Evolutionary conservation across 2,797 vertebrate species (phyloP), one percentile per base, ranked within the genome.

Genomic region (Pseudochaenichthys georgianus): DNA sequence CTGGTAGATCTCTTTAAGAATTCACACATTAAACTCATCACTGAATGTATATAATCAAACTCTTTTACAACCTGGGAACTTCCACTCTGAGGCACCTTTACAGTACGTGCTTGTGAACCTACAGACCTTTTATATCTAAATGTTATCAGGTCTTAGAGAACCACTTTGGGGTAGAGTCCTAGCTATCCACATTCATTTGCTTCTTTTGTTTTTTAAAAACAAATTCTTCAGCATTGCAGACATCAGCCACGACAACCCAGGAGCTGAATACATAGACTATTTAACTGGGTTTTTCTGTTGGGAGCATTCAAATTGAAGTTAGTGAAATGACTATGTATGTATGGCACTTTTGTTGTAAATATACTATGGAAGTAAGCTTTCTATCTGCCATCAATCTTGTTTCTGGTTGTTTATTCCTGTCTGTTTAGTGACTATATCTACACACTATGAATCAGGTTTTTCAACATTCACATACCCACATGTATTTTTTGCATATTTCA

Each of bases 271-370:
- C 5, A 62, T 52, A 0, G 55, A 41, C 17, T 55, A 17, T 59
- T 64, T 43, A 58, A 2, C 54, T 28, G 28, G n/a, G 4, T 52
- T 8, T 61, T 58, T 61, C 10, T 75, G 53, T 69, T 51, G 6
- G 34, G 34, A 9, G 34, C 34, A 38, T 38, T 8, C 13, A 47
- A 38, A 38, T 38, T 8, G 47, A 41, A 43, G 23, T 58, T 47
- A 52, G 67, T 81, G 59, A 72, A 62, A 63, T 57, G 70, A 58
- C 16, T 9, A 58, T 60, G 71, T 78, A 66, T 78, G 38, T 69
- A 21, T 51, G 63, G 45, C 64, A 65, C 64, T 81, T 85, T 78
- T 84, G 68, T 78, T 84, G 68, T 84, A 78, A 81, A 81, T 78
- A 84, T 62, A 75, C 48, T n/a, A 58, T 70, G 43, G 9, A 75